phyloP scores from a whole-genome alignment of 2,113 vertebrate species.

The Brachypteracias leptosomus region DNA sequence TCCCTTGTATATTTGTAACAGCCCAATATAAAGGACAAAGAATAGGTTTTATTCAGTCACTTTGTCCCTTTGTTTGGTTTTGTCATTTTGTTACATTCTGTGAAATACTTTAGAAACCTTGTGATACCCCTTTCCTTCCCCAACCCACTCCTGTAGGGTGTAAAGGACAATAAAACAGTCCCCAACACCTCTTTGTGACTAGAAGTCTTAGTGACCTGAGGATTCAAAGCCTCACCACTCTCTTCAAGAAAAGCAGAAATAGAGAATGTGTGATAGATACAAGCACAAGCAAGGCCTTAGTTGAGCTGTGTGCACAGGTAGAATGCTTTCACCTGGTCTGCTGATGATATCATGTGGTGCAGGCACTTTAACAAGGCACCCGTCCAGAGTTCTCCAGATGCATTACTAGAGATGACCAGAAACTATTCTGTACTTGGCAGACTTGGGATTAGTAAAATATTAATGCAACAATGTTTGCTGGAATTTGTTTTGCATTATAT shows the following conservation, averaged over 20 bases:
- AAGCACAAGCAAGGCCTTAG: background rate
- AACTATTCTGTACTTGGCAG: background rate
- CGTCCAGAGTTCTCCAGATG: background rate
- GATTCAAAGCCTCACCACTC: background rate
- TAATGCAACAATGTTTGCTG: background rate
- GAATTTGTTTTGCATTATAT: background rate
- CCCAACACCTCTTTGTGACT: background rate
- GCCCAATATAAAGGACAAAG: background rate
- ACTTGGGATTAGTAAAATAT: background rate
- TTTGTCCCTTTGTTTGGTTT: too few species aligned
- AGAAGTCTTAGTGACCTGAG: background rate
- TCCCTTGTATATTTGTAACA: background rate
- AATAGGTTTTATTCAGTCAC: background rate
- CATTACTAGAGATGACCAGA: background rate
- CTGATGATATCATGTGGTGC: background rate
- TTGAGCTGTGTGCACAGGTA: background rate
- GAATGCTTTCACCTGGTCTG: background rate
- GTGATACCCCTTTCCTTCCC: background rate
- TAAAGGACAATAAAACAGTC: background rate
- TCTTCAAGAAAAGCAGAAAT: background rate
- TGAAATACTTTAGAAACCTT: background rate
- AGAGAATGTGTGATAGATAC: background rate
- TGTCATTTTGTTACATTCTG: background rate
- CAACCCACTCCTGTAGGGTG: too few species aligned
- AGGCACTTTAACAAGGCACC: background rate